Base-by-base conservation (phyloP, 2,888 invertebrate species). In the Agrenia bidenticulata region DNA sequence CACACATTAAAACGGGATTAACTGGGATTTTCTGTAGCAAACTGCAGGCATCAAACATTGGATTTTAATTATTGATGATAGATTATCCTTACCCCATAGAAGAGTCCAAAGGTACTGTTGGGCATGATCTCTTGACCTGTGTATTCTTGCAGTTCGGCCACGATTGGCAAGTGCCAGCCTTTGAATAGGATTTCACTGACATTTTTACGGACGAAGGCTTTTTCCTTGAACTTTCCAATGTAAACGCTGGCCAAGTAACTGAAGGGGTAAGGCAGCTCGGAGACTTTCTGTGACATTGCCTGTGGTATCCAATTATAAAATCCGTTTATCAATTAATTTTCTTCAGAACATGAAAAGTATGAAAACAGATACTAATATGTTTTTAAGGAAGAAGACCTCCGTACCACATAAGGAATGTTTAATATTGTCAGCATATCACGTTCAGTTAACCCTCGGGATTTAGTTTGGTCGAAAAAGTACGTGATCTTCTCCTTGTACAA, bases 401-500 rank as follows among this genome's bases (percentile, higher is more conserved):
- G 56, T 70, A 70, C 70, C 17, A 61, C 61, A 63, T 58, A 67
- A 23, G 70, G 70, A 13, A 65, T 61, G 51, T 70, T 70, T 23
- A 70, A 27, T 19, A 67, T 61, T 1, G 67, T 67, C 11, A 70
- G 49, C 15, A 50, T 32, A 58, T 67, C 67, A 0, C 56, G 11
- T 51, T 67, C 57, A 9, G 26, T 64, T 17, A 21, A 21, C 1
- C 58, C 37, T 17, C 21, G 37, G 0, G 67, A 67, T 41, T 60
- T 17, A 5, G 64, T 61, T 23, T 13, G 53, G 13, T 53, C 39
- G 50, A 70, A 67, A n/a, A 60, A 57, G 49, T 61, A 70, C 2
- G 39, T 59, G 21, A 67, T 11, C 32, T 32, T 32, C 11, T 32
- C 32, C 32, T 11, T 32, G 32, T 32, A 32, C 11, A 32, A 32